Evolutionary conservation across 2,888 invertebrate species (phyloP).

Genomic region (Tridacna crocea): DNA sequence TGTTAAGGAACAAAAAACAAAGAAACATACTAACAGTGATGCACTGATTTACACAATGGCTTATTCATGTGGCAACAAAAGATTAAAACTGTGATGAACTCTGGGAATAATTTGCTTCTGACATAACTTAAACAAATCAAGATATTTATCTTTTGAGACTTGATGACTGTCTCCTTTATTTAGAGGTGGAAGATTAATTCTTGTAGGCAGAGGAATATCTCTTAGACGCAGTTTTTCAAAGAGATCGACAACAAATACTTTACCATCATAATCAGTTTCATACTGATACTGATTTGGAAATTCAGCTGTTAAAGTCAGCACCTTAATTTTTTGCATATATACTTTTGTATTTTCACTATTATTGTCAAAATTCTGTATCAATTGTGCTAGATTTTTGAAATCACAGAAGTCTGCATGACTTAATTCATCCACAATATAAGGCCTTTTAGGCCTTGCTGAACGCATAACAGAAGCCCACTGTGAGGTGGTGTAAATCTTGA

Average conservation of each 20-base stretch:
- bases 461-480: conserved; percentile 26
- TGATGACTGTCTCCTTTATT: background rate
- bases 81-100: no score
- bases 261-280: background rate
- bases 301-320: conserved; percentile 1
- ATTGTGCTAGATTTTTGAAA: conserved; percentile 14
- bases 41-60: no score
- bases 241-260: conserved; percentile 3
- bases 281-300: background rate
- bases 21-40: no score
- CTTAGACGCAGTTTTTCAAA: conserved; percentile 2
- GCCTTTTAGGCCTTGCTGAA: conserved; percentile 3
- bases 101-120: conserved; percentile 15
- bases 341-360: conserved; percentile 21
- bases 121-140: conserved; percentile 23
- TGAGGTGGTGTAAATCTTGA: conserved; percentile 17
- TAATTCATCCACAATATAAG: conserved; percentile 8
- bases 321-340: conserved; percentile 17
- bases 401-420: conserved; percentile 14
- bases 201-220: background rate
- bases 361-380: conserved; percentile 20
- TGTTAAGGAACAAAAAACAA: no score
- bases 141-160: conserved; percentile 20
- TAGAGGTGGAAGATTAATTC: conserved; percentile 3
- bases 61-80: no score